phyloP scores from a whole-genome alignment of 2,888 invertebrate genomes.

The Tromatobia lineatoria region DNA sequence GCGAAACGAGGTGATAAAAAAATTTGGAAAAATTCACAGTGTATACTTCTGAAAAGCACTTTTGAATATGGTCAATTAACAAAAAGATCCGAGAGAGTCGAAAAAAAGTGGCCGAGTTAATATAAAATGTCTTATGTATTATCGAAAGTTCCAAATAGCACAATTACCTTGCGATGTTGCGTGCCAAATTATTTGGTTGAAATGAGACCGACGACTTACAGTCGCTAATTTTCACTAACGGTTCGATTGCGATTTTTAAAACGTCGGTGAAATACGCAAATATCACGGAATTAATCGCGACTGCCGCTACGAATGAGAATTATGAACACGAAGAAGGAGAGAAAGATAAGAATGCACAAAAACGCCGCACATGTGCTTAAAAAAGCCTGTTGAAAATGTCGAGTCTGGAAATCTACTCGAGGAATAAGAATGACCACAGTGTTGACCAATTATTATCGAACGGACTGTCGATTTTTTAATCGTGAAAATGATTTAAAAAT shows the following conservation, averaged over 20 bases:
- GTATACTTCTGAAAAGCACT: too few relatives aligned
- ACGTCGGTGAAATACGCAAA: background rate
- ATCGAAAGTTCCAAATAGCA: conserved; percentile 4
- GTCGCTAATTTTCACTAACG: background rate
- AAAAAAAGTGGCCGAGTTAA: too few relatives aligned
- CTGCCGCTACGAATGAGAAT: conserved; percentile 27
- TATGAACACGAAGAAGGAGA: background rate
- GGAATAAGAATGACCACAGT: conserved; percentile 28
- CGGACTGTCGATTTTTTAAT: conserved; percentile 16
- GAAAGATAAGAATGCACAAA: background rate
- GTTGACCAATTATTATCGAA: conserved; percentile 21
- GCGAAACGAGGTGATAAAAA: too few relatives aligned
- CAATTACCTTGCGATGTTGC: background rate
- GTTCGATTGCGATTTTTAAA: conserved; percentile 11
- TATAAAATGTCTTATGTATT: too few relatives aligned
- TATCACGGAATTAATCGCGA: conserved; percentile 40
- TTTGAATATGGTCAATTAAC: too few relatives aligned
- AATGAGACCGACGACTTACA: background rate
- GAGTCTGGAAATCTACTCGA: conserved; percentile 20
- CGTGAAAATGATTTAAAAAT: background rate
- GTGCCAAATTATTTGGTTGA: background rate
- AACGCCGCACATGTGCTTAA: background rate
- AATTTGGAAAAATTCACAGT: too few relatives aligned
- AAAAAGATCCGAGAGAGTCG: too few relatives aligned
- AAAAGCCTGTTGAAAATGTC: conserved; percentile 7